phyloP scores from a whole-genome alignment of 2,113 vertebrate genomes.

The Chionomys nivalis region DNA sequence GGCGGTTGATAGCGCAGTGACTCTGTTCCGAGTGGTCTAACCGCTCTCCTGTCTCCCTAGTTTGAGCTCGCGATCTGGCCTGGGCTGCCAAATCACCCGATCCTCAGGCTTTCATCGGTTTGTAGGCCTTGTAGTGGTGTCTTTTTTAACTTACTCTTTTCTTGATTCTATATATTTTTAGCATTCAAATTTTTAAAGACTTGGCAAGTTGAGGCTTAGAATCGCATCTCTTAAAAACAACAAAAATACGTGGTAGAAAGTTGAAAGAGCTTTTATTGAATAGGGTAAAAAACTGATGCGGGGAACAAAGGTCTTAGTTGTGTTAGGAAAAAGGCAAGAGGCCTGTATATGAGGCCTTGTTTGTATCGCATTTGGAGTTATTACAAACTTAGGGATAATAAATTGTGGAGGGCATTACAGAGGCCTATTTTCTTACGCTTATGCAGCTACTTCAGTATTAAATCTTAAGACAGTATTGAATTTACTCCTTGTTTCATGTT shows the following conservation, averaged over 20 bases:
- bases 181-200: not conserved
- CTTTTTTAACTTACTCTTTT: conserved; percentile 54
- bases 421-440: conserved; percentile 66
- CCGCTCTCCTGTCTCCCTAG: conserved; percentile 11
- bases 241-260: conserved; percentile 62
- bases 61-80: not conserved
- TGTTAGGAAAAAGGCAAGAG: conserved; percentile 81
- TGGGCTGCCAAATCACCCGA: conserved; percentile 59
- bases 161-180: conserved; percentile 41
- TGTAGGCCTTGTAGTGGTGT: conserved; percentile 68
- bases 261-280: conserved; percentile 78
- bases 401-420: conserved; percentile 59
- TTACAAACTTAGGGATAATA: conserved; percentile 64
- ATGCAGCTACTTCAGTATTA: not conserved
- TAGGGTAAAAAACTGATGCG: conserved; percentile 81
- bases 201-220: conserved; percentile 28
- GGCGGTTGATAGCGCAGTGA: conserved; percentile 8
- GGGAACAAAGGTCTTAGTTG: conserved; percentile 89
- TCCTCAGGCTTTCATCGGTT: conserved; percentile 52
- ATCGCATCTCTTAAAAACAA: conserved; percentile 32
- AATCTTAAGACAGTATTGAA: conserved; percentile 43
- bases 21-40: conserved; percentile 11
- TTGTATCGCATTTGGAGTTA: conserved; percentile 83
- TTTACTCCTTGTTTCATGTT: not conserved
- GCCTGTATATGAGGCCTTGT: conserved; percentile 85